A percentile compares a stretch with the other conserved stretches of the same genome.
Conservation (phyloP, 2,888 invertebrate species). For the Mamestra brassicae region DNA sequence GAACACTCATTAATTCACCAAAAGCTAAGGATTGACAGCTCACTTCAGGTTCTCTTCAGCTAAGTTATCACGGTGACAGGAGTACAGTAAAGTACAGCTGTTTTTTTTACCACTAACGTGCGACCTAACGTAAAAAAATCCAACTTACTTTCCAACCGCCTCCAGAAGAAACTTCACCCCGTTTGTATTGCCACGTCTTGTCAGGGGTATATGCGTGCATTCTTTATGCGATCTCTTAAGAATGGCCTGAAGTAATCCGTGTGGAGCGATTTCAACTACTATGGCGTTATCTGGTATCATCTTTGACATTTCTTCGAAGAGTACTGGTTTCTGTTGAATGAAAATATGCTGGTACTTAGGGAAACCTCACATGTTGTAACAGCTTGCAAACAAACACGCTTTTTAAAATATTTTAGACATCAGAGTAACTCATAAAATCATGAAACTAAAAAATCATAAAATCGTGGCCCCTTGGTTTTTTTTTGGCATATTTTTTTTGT, state of each 20-base stretch:
- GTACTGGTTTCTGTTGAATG: slow-evolving; percentile 88
- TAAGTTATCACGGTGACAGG: too few species aligned
- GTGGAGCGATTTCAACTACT: slow-evolving; percentile 96
- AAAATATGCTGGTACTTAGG: background rate
- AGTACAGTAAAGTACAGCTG: too few species aligned
- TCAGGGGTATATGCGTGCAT: slow-evolving; percentile 93
- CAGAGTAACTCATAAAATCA: too few species aligned
- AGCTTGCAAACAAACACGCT: too few species aligned
- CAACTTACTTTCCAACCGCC: slow-evolving; percentile 91
- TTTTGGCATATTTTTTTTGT: too few species aligned
- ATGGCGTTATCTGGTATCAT: slow-evolving; percentile 95
- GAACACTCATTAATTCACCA: too few species aligned
- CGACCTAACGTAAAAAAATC: background rate
- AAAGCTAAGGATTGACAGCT: too few species aligned
- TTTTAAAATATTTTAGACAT: too few species aligned
- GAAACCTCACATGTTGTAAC: background rate
- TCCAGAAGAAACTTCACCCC: slow-evolving; percentile 89
- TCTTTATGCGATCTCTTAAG: slow-evolving; percentile 93
- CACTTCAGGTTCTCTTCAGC: too few species aligned
- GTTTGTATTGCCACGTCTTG: slow-evolving; percentile 92
- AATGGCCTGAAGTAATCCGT: slow-evolving; percentile 96
- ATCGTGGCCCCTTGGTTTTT: too few species aligned
- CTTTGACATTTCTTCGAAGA: slow-evolving; percentile 94
- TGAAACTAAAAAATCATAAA: too few species aligned
- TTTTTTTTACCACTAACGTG: too few species aligned